A percentile compares a stretch with the other conserved stretches of the same genome.
Conservation (phyloP, 2,888 invertebrate species). For the Sceliomorpha sp. region DNA sequence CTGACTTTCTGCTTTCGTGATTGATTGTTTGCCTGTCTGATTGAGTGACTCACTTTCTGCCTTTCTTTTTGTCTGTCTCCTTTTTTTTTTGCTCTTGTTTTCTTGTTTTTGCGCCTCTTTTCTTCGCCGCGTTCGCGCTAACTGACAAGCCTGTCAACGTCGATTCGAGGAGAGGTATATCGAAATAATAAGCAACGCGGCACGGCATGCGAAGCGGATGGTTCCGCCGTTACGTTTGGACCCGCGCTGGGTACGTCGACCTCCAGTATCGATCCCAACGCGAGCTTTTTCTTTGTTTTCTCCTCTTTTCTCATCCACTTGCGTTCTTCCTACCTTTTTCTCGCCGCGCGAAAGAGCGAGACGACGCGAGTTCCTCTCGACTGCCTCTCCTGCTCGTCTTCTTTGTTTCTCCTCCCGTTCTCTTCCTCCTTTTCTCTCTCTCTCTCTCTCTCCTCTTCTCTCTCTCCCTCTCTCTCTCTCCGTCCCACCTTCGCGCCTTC, state of each 20-base stretch:
- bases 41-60: too few relatives aligned
- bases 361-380: conserved; percentile 42
- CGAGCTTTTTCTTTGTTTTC: conserved; percentile 54
- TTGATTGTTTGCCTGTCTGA: too few relatives aligned
- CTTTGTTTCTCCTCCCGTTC: too few relatives aligned
- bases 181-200: conserved; percentile 46
- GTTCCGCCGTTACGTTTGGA: conserved; percentile 38
- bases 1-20: too few relatives aligned
- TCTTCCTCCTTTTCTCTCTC: too few relatives aligned
- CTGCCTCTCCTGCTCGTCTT: too few relatives aligned
- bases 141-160: conserved; percentile 48
- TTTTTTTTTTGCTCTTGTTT: too few relatives aligned
- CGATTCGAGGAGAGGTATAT: conserved; percentile 33
- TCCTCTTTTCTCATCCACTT: conserved; percentile 52
- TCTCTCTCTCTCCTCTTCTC: conserved; percentile 16
- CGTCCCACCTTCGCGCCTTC: conserved; percentile 15
- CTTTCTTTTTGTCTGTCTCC: not conserved
- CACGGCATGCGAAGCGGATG: conserved; percentile 4
- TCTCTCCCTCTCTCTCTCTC: conserved; percentile 21
- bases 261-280: conserved; percentile 46
- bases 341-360: conserved; percentile 27
- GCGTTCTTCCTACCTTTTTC: conserved; percentile 34
- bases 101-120: too few relatives aligned
- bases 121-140: conserved; percentile 2
- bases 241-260: conserved; percentile 57